Percentiles rank a stretch among this genome's conserved stretches.
These are phyloP conservation scores for Catonia carolina DNA, from an alignment of 2,888 invertebrate genomes.

Conservation along the genomic window DNA sequence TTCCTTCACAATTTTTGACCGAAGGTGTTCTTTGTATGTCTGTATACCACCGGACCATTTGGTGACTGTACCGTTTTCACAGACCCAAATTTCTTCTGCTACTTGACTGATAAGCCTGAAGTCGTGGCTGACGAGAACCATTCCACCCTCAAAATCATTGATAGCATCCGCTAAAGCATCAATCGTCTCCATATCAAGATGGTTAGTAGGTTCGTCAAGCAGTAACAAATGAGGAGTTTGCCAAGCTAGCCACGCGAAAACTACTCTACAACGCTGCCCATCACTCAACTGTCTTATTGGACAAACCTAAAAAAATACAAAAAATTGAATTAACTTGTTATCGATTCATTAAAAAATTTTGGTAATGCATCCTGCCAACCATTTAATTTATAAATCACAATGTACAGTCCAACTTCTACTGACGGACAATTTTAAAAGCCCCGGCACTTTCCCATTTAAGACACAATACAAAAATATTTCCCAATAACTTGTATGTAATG, in stretches of 20 bases:
- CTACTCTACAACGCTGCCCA: slow-evolving; percentile 96
- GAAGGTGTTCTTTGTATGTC: slow-evolving; percentile 91
- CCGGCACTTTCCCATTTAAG: too few relatives aligned
- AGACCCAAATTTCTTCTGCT: slow-evolving; percentile 98
- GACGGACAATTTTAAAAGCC: too few relatives aligned
- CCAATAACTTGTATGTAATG: neutral
- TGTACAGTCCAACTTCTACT: too few relatives aligned
- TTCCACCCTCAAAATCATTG: slow-evolving; percentile 95
- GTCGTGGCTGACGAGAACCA: slow-evolving; percentile 99
- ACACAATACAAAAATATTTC: too few relatives aligned
- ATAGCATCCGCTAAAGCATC: slow-evolving; percentile 97
- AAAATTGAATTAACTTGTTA: slow-evolving; percentile 1
- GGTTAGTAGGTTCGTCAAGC: slow-evolving; percentile 84
- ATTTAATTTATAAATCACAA: too few relatives aligned
- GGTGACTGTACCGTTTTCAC: slow-evolving; percentile 90
- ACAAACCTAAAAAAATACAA: slow-evolving; percentile 57
- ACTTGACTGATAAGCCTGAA: slow-evolving; percentile 98
- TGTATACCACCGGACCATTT: slow-evolving; percentile 97
- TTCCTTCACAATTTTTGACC: slow-evolving; percentile 75
- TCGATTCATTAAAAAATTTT: neutral
- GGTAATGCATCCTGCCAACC: neutral
- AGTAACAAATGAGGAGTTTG: slow-evolving; percentile 92
- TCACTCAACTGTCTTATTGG: slow-evolving; percentile 93
- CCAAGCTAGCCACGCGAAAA: slow-evolving; percentile 98
- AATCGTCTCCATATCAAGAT: slow-evolving; percentile 96